A percentile compares a stretch with the other conserved stretches of the same genome.
These are phyloP conservation scores for Pteria penguin DNA, from an alignment of 2,888 invertebrate genomes.

Conservation along the genomic window DNA sequence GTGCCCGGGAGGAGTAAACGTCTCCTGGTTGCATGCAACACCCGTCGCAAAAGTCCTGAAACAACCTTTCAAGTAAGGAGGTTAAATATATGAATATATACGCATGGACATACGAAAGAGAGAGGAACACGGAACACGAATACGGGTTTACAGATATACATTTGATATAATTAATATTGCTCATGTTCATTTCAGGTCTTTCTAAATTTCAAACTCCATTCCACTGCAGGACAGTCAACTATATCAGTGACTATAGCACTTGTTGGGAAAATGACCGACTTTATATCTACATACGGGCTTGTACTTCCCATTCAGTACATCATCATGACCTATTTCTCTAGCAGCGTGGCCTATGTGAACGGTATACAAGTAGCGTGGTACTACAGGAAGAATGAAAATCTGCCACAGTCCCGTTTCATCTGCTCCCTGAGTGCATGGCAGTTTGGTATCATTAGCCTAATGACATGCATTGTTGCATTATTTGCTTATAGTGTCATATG, in stretches of 20 bases:
- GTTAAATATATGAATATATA: too few species aligned
- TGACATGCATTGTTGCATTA: not conserved
- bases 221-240: slow-evolving; percentile 55
- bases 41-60: too few species aligned
- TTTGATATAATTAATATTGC: too few species aligned
- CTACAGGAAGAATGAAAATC: slow-evolving; percentile 27
- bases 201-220: slow-evolving; percentile 53
- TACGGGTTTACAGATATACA: too few species aligned
- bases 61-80: too few species aligned
- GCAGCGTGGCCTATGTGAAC: slow-evolving; percentile 56
- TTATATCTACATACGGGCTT: slow-evolving; percentile 51
- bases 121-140: too few species aligned
- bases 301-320: slow-evolving; percentile 58
- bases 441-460: not conserved
- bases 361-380: slow-evolving; percentile 61
- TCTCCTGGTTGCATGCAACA: too few species aligned
- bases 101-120: too few species aligned
- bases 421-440: not conserved
- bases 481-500: slow-evolving; percentile 1
- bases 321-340: slow-evolving; percentile 60
- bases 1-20: too few species aligned
- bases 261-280: slow-evolving; percentile 60
- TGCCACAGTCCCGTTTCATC: too few species aligned
- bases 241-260: slow-evolving; percentile 54
- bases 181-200: slow-evolving; percentile 53